A percentile compares a stretch with the other conserved stretches of the same genome.
phyloP scores from a whole-genome alignment of 1,140 invertebrate genomes.

The Magallana gigas region DNA sequence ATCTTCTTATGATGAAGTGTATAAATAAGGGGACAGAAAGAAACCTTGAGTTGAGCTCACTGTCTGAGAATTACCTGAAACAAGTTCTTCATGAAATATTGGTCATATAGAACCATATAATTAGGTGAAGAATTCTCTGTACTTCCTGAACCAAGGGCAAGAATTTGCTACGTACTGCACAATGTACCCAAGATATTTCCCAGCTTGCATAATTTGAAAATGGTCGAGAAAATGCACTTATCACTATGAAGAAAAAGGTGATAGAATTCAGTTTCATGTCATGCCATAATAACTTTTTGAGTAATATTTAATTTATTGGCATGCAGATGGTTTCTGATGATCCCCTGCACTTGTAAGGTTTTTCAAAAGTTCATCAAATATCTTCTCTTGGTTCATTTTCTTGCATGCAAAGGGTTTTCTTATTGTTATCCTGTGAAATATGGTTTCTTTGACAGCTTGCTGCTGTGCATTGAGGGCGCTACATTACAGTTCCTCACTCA shows the following conservation, averaged over 20 bases:
- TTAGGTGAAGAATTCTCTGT: background rate
- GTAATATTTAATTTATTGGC: background rate
- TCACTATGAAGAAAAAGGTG: background rate
- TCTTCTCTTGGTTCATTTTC: background rate
- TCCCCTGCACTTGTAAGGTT: background rate
- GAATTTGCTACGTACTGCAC: background rate
- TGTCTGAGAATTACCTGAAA: background rate
- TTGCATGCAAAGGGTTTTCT: background rate
- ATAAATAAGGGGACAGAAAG: background rate
- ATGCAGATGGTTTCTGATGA: background rate
- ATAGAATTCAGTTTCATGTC: background rate
- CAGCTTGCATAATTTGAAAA: background rate
- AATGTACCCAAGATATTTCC: conserved; percentile 4
- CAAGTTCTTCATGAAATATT: too few species aligned
- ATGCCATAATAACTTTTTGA: background rate
- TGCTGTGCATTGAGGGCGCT: conserved; percentile 3
- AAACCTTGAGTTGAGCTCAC: background rate
- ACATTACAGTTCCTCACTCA: conserved; percentile 15
- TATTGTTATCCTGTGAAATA: conserved; percentile 28
- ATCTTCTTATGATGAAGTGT: background rate
- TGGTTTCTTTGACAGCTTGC: conserved; percentile 25
- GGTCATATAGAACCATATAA: too few species aligned
- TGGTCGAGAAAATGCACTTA: background rate
- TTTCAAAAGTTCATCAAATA: background rate
- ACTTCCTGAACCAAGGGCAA: background rate